A percentile compares a stretch with the other conserved stretches of the same genome.
phyloP scores from a whole-genome alignment of 2,888 invertebrate genomes.

The Cantharis flavilabris region DNA sequence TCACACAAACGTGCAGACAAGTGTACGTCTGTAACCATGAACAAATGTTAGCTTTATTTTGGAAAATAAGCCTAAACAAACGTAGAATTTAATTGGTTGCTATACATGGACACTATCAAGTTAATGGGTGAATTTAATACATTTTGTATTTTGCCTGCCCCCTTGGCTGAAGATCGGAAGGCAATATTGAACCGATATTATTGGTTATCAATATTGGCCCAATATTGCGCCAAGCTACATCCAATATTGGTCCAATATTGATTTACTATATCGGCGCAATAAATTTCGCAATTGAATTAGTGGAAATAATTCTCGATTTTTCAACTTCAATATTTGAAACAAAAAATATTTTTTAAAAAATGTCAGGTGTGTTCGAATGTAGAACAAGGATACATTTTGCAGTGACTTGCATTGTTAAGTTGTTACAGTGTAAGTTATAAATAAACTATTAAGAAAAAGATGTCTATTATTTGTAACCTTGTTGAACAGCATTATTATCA shows the following conservation, averaged over 20 bases:
- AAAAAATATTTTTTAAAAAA: background rate
- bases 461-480: background rate
- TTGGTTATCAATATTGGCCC: too few relatives aligned
- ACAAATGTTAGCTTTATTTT: background rate
- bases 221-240: too few relatives aligned
- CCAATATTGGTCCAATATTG: too few relatives aligned
- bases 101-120: too few relatives aligned
- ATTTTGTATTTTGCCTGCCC: too few relatives aligned
- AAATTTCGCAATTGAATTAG: background rate
- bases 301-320: background rate
- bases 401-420: conserved; percentile 8
- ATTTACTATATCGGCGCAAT: too few relatives aligned
- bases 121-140: too few relatives aligned
- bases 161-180: too few relatives aligned
- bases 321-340: background rate
- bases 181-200: too few relatives aligned
- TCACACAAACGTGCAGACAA: conserved; percentile 85
- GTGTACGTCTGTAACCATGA: conserved; percentile 78
- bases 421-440: background rate
- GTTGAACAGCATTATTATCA: background rate
- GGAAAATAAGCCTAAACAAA: background rate
- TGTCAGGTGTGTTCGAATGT: background rate
- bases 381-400: conserved; percentile 12
- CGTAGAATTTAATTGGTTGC: background rate
- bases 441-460: background rate